Base-by-base conservation (phyloP, 2,888 invertebrate genomes). In the Neoascia interrupta region DNA sequence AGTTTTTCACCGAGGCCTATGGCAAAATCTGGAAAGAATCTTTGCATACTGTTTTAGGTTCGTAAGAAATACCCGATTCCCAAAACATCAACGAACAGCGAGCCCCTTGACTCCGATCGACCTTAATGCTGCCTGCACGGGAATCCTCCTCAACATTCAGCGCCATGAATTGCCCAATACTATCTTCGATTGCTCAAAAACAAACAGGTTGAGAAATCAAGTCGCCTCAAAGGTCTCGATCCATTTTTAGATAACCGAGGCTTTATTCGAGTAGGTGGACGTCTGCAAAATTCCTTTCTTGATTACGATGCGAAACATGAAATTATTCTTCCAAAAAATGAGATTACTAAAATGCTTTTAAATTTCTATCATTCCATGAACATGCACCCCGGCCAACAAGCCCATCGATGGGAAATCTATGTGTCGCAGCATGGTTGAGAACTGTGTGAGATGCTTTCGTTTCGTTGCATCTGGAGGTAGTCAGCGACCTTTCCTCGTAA, bases 401-500 rank as follows among this genome's bases (percentile, higher is more conserved):
- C 43, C 60, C 5, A 21, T 70, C 4, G 26, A 23, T 39, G 31
- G 34, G 8, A 49, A 21, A 16, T 3, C 5, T n/a, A 4, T 26
- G 10, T 28, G 18, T 1, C 34, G 43, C 5, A 45, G 15, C 10
- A 19, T 45, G 0, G 43, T 61, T 1, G 18, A 61, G 11, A 4
- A 11, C 0, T 70, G 60, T n/a, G 10, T 60, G 5, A 23, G 26
- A 34, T 69, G 58, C 10, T 43, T 45, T 26, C 51, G 51, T 8
- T 23, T 15, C 70, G 0, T 28, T 79, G 10, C 79, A 74, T 18
- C 15, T 74, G 0, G 74, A 81, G 13, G 34, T 63, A 2, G 70
- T 53, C 0, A 18, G 28, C 0, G 60, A 63, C 10, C 19, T 81
- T 2, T 53, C 73, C 0, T 19, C 54, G 0, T 45, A 54, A 10